phyloP scores from a whole-genome alignment of 1,140 invertebrate genomes.

The Idris sp. region DNA sequence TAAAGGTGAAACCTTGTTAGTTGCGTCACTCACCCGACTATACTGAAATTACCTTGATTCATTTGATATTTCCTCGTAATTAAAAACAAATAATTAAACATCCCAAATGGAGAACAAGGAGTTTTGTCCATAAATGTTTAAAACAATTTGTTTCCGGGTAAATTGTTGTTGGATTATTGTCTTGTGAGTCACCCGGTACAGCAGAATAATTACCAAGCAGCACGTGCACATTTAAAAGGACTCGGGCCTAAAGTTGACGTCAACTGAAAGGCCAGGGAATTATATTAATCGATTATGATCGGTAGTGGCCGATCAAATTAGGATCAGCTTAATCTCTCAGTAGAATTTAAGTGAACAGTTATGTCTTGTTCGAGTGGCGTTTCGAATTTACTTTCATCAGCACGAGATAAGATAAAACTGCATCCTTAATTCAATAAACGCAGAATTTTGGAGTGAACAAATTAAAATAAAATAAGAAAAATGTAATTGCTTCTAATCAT shows the following conservation, averaged over 20 bases:
- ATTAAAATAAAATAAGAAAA: too few relatives aligned
- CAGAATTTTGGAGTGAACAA: too few relatives aligned
- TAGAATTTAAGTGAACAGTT: slow-evolving; percentile 60
- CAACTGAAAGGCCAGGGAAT: slow-evolving; percentile 55
- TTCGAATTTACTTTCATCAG: slow-evolving; percentile 58
- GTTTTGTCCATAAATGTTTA: too few relatives aligned
- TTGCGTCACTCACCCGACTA: slow-evolving; percentile 13
- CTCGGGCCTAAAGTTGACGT: slow-evolving; percentile 64
- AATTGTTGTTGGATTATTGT: too few relatives aligned
- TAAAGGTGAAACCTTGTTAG: slow-evolving; percentile 21
- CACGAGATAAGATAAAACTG: slow-evolving; percentile 53
- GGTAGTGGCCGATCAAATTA: slow-evolving; percentile 66
- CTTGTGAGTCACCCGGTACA: slow-evolving; percentile 58
- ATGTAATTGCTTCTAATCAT: slow-evolving; percentile 40
- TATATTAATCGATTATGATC: slow-evolving; percentile 72
- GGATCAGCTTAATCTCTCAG: slow-evolving; percentile 62
- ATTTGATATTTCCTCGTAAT: too few relatives aligned
- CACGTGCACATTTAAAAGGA: slow-evolving; percentile 63
- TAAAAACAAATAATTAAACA: too few relatives aligned
- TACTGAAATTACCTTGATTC: slow-evolving; percentile 19
- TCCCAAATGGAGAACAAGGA: too few relatives aligned
- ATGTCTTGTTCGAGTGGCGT: slow-evolving; percentile 64
- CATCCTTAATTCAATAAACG: slow-evolving; percentile 48
- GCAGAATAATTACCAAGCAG: slow-evolving; percentile 49
- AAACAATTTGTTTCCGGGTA: too few relatives aligned